Conservation (phyloP, 2,797 vertebrate species). For the Mustela erminea region DNA sequence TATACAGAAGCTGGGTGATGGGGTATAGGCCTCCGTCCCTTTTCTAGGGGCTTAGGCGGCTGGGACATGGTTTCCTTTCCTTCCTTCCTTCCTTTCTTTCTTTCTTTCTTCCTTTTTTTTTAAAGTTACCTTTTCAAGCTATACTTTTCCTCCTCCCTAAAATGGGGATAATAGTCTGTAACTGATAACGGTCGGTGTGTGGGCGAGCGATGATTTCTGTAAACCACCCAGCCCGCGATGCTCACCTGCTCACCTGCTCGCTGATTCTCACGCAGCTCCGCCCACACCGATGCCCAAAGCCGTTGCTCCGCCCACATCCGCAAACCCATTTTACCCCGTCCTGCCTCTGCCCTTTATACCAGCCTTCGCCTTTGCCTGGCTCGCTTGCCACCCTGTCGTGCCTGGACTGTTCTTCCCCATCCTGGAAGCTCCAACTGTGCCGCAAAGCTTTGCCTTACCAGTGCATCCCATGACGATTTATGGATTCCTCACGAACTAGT, state of each 20-base stretch:
- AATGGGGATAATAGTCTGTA: not conserved
- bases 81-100: no score
- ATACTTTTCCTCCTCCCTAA: not conserved
- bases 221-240: not conserved
- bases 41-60: not conserved
- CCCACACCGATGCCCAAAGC: accelerated
- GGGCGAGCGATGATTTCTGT: not conserved
- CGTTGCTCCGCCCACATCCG: not conserved
- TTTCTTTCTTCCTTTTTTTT: not conserved
- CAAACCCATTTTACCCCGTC: not conserved
- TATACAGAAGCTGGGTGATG: not conserved
- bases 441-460: not conserved
- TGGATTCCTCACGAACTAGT: conserved; percentile 28
- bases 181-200: not conserved
- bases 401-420: not conserved
- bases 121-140: not conserved
- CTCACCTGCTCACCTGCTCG: not conserved
- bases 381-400: not conserved
- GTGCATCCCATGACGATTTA: conserved; percentile 45
- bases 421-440: not conserved
- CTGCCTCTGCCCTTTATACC: not conserved
- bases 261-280: accelerated
- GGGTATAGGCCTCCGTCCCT: not conserved
- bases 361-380: not conserved
- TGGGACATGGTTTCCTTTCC: not conserved